These are phyloP conservation scores for Cephalopterus ornatus DNA, from an alignment of 2,113 vertebrate genomes.

Conservation along the genomic window DNA sequence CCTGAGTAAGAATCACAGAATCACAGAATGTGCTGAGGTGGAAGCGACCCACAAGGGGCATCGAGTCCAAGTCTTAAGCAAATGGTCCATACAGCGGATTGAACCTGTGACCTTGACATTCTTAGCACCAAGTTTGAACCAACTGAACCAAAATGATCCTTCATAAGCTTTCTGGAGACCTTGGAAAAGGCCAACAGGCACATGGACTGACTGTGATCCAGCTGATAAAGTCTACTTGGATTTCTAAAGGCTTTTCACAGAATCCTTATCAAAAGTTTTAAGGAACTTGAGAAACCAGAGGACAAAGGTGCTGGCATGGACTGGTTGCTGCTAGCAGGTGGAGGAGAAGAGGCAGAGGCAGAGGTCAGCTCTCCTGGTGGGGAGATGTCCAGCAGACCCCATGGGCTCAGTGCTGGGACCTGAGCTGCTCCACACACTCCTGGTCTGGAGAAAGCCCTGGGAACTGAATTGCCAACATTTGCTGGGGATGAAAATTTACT, in stretches of 20 bases:
- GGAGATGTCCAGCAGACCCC: neutral
- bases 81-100: neutral
- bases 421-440: neutral
- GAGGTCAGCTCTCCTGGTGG: neutral
- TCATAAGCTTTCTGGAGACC: neutral
- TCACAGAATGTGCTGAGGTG: neutral
- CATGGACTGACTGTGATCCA: fast-evolving
- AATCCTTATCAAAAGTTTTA: neutral
- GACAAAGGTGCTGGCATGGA: neutral
- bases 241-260: neutral
- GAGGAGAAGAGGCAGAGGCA: neutral
- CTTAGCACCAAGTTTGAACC: neutral
- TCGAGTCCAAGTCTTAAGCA: neutral
- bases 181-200: neutral
- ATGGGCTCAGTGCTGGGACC: neutral
- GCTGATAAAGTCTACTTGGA: neutral
- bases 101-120: neutral
- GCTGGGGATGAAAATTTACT: neutral
- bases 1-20: neutral
- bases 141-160: neutral
- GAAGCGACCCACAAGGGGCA: neutral
- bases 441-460: neutral
- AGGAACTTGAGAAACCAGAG: neutral
- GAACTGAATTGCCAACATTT: neutral
- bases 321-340: neutral